Base-by-base conservation (phyloP, 2,113 vertebrate genomes). In the Syrrhaptes paradoxus region DNA sequence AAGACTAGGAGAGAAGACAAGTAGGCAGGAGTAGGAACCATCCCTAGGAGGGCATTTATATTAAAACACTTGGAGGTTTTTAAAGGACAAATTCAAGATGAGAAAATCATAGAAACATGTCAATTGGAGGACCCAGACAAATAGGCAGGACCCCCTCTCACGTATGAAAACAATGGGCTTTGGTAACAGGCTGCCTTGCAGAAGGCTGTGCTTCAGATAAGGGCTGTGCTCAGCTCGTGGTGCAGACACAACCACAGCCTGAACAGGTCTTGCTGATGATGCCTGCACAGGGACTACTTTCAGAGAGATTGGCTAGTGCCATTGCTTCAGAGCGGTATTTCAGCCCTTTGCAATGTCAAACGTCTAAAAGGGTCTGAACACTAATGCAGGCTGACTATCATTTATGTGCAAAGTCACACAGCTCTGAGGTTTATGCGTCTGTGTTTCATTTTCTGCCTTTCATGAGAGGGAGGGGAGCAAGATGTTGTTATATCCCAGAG, bases 361-460 rank as follows among this genome's bases (percentile, higher is more conserved):
- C 1, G 0, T 57, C 83, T 48, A 28, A 32, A 85, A 88, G 51
- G 59, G 22, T 10, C 46, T 94, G 46, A 93, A 84, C 71, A 41
- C 61, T 26, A 41, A 28, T 11, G 18, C 26, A 90, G 75, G 45
- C 54, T n/a, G 32, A 57, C 70, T 94, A 15, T 12, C 67, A 3
- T 54, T 83, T 32, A 17, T 36, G 74, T 38, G 24, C 66, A 68
- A 73, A 93, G 78, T 36, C 78, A 95, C 74, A 95, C 49, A 76
- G 90, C 85, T 85, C 85, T 38, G 45, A 76, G 90, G 32, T 61
- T 95, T 41, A 73, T 76, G 66, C 57, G 79, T 90, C 82, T 88
- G 68, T 58, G 32, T 86, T 94, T 94, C 6, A 86, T 95, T 87
- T 87, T 78, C 81, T 96, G 95, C 38, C 70, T 92, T 93, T 89